Base-by-base conservation (phyloP, 2,888 invertebrate species). In the Dryomyza anilis region DNA sequence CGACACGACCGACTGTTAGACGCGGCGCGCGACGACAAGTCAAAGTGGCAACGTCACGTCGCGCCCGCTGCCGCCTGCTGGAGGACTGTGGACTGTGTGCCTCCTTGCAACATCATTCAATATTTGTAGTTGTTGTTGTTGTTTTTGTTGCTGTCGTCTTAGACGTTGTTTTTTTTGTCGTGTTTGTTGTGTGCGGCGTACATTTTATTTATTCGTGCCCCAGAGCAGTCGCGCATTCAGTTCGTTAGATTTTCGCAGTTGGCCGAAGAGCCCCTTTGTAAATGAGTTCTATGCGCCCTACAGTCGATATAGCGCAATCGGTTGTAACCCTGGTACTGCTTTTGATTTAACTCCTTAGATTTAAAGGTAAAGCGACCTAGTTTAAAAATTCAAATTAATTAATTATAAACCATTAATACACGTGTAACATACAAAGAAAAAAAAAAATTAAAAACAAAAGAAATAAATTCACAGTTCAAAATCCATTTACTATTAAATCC, bases 1-100 rank as follows among this genome's bases (percentile, higher is more conserved):
- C 80, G 79, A 78, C 77, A 78, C 76, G 76, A 74, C 74, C 77
- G 77, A 74, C 76, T 75, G 71, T 55, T 30, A 74, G 76, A 76
- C 76, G 75, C 48, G 55, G 55, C 27, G 53, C 36, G 48, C 57
- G 58, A 59, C 67, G 53, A 36, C 48, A 55, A 55, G 36, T 23
- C 59, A 25, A 23, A 60, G 46, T 46, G 60, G 60, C 43, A 29
- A 25, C 53, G 53, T 21, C 55, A 36, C 36, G 55, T 23, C 29
- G 21, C 36, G 67, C 55, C 45, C 55, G 46, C 52, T 21, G 59
- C 59, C 59, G 59, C 59, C 59, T 50, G 48, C 23, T 48, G 33
- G 50, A 61, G 33, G n/a, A n/a, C n/a, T n/a, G n/a, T n/a, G n/a
- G n/a, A n/a, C n/a, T n/a, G n/a, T n/a, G n/a, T n/a, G 58, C 39